A percentile compares a stretch with the other conserved stretches of the same genome.
Evolutionary conservation across 2,888 invertebrate species (phyloP).

Genomic region (Diaprepes abbreviatus): DNA sequence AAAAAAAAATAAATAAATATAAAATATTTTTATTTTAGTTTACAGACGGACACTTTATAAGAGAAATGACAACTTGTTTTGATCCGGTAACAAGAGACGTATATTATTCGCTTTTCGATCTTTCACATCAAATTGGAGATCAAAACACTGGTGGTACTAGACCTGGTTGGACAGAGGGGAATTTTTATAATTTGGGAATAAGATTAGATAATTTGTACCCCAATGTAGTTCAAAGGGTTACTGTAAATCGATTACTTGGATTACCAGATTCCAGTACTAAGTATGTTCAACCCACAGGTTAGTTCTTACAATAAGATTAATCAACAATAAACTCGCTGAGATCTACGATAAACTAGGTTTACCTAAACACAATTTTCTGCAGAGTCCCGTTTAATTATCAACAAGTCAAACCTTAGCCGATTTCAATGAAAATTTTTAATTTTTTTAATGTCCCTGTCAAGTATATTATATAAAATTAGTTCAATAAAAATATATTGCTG

Average conservation of each 20-base stretch:
- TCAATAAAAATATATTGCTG: no score
- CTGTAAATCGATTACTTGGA: conserved; percentile 58
- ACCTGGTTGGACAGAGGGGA: conserved; percentile 68
- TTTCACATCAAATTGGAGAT: conserved; percentile 66
- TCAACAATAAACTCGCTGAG: no score
- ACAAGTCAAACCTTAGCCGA: no score
- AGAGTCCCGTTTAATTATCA: no score
- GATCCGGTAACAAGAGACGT: conserved; percentile 69
- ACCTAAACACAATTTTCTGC: no score
- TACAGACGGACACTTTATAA: conserved; percentile 66
- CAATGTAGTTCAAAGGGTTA: conserved; percentile 56
- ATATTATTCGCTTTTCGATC: conserved; percentile 70
- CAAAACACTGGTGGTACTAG: conserved; percentile 67
- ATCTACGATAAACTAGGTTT: no score
- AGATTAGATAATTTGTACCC: conserved; percentile 60
- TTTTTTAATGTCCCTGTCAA: no score
- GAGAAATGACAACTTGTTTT: conserved; percentile 71
- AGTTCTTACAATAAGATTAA: no score
- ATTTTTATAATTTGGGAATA: conserved; percentile 65
- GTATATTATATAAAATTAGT: no score
- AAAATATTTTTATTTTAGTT: no score
- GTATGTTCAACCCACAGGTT: conserved; percentile 66
- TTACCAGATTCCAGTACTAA: conserved; percentile 57
- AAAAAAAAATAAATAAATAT: no score
- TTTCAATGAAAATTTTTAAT: no score